Percentiles rank a stretch among this genome's conserved stretches.
Conservation (phyloP, 2,888 invertebrate genomes). For the Mactromeris polynyma region DNA sequence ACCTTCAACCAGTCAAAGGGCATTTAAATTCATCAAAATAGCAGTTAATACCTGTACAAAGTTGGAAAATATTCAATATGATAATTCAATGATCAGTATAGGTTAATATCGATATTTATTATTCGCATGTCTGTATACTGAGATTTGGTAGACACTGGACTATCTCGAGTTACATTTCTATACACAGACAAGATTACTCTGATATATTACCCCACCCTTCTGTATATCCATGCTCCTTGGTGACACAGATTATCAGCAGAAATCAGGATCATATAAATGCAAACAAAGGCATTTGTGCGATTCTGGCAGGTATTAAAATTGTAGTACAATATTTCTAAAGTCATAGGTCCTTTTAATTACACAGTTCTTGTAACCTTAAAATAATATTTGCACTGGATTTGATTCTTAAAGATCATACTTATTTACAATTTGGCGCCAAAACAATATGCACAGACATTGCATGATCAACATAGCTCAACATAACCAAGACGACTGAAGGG, state of each 20-base stretch:
- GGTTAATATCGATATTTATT: neutral
- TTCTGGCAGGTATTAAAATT: conserved; percentile 1
- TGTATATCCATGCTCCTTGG: neutral
- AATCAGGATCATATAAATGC: neutral
- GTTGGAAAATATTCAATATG: neutral
- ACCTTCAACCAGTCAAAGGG: neutral
- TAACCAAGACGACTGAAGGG: no score
- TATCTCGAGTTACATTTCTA: conserved; percentile 10
- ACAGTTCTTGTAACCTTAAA: neutral
- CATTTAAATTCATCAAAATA: conserved; percentile 6
- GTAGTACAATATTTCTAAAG: neutral
- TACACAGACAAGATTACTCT: neutral
- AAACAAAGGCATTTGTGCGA: neutral
- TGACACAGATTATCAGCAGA: conserved; percentile 4
- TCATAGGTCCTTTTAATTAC: neutral
- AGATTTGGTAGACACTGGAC: neutral
- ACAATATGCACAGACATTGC: no score
- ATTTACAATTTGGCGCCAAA: neutral
- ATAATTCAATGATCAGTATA: neutral
- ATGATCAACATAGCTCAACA: no score
- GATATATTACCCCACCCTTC: conserved; percentile 8
- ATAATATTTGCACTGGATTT: neutral
- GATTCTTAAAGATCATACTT: neutral
- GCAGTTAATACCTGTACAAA: neutral
- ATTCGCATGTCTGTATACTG: neutral